Evolutionary conservation across 2,888 invertebrate genomes (phyloP).

Genomic region (Erebia palarica): DNA sequence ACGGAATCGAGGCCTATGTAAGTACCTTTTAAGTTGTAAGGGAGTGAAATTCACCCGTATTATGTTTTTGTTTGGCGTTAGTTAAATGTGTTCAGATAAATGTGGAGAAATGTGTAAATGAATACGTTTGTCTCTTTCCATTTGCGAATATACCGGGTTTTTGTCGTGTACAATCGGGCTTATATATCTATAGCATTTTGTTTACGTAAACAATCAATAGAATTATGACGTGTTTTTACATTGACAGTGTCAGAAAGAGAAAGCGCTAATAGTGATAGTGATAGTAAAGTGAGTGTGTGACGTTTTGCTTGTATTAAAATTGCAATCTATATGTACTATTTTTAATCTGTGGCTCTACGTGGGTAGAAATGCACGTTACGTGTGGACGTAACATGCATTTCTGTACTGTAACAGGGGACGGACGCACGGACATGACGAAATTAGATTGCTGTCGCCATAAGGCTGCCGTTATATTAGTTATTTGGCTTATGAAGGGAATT

Average conservation of each 20-base stretch:
- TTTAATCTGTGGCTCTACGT: neutral
- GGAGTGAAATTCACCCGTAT: constrained; percentile 20
- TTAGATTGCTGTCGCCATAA: constrained; percentile 11
- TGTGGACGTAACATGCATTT: neutral
- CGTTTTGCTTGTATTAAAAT: neutral
- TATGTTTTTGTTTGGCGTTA: constrained; percentile 19
- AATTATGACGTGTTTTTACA: constrained; percentile 29
- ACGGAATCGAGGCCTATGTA: constrained; percentile 35
- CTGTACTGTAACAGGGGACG: neutral
- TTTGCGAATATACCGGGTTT: constrained; percentile 22
- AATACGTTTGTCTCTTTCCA: constrained; percentile 35
- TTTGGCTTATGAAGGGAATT: neutral
- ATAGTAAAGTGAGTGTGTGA: constrained; percentile 2
- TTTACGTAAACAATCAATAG: constrained; percentile 33
- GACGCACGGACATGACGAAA: constrained; percentile 11
- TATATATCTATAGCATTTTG: constrained; percentile 14
- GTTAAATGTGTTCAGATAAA: constrained; percentile 12
- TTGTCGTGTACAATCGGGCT: constrained; percentile 15
- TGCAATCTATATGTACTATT: neutral
- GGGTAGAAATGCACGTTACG: no score
- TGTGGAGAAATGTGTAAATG: constrained; percentile 13
- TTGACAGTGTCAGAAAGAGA: constrained; percentile 31
- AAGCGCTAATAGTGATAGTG: constrained; percentile 22
- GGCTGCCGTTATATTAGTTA: constrained; percentile 5
- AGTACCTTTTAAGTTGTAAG: constrained; percentile 33